These are phyloP conservation scores for Agrenia bidenticulata DNA, from an alignment of 2,888 invertebrate genomes.

Conservation along the genomic window DNA sequence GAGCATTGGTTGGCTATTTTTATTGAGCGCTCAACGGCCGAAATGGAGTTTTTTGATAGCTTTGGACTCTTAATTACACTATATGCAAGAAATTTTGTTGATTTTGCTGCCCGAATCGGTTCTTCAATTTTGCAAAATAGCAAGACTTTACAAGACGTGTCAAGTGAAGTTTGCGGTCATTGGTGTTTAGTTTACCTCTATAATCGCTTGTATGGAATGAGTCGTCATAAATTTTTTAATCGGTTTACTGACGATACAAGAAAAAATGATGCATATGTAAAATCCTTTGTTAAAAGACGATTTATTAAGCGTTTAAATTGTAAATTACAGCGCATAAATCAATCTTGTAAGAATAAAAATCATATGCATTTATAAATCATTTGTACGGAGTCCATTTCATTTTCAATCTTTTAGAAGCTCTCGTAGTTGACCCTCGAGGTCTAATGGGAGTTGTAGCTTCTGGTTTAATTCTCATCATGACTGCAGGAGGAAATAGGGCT, in stretches of 20 bases:
- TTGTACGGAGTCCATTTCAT: too few species aligned
- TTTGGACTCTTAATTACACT: background rate
- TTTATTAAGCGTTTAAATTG: too few species aligned
- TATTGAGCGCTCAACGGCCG: too few species aligned
- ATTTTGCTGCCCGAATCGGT: constrained; percentile 2
- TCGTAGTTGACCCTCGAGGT: too few species aligned
- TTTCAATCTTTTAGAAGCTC: too few species aligned
- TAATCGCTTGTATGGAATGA: background rate
- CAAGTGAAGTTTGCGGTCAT: constrained; percentile 14
- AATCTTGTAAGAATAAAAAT: too few species aligned
- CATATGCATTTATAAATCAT: too few species aligned
- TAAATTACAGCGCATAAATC: too few species aligned
- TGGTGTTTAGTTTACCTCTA: constrained; percentile 12
- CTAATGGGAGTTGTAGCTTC: too few species aligned
- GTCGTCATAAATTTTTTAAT: background rate
- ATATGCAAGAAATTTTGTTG: constrained; percentile 13
- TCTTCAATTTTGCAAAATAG: constrained; percentile 6
- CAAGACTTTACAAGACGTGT: background rate
- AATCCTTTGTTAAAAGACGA: too few species aligned
- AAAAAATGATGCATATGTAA: constrained; percentile 2
- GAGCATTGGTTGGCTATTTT: constrained; percentile 14
- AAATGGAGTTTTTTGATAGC: constrained; percentile 12
- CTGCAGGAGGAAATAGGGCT: too few species aligned
- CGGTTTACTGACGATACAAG: background rate
- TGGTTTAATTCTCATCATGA: too few species aligned